Base-by-base conservation (phyloP, 2,888 invertebrate genomes). In the Baccha elongata region DNA sequence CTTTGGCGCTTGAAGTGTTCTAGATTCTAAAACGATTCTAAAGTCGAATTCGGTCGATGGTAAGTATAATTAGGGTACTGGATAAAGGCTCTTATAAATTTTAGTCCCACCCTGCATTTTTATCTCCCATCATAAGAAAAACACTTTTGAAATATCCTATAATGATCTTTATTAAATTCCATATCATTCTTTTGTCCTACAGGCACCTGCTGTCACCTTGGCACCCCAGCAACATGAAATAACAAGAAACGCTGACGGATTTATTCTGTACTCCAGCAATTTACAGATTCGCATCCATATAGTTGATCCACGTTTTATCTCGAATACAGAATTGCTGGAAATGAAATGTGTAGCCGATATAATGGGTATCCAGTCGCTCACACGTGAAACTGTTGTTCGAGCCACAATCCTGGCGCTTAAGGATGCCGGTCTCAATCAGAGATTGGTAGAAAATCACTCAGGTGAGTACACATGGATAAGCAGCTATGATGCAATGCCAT, bases 191-290 rank as follows among this genome's bases (percentile, higher is more conserved):
- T 65, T 55, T 40, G 29, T 48, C 23, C 26, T 68, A 8, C 85
- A 91, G 91, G 90, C 90, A 71, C 87, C 90, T 55, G 84, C 86
- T 58, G 87, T 86, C 79, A 87, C 88, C 65, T 86, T 91, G 26
- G 88, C 89, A 85, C 89, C 89, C 50, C 89, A 89, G 87, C 88
- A 89, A 86, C 90, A 90, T 85, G 91, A 91, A 86, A 88, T 89
- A 87, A 88, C 89, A 84, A 89, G 88, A 74, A 89, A 88, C 75
- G 85, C 86, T 52, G 89, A 90, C 60, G 90, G 90, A 73, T 90
- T 90, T 84, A 86, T 87, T 42, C 88, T 91, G 53, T 89, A 88
- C 74, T 87, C 88, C 60, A 89, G 89, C 86, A 90, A 87, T 85
- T 85, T 90, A 84, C 90, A 90, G 85, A 86, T 91, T 81, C 90